Evolutionary conservation across 2,888 invertebrate genomes (phyloP), one percentile per base, ranked within the genome.

Genomic region (Aporophyla lueneburgensis): DNA sequence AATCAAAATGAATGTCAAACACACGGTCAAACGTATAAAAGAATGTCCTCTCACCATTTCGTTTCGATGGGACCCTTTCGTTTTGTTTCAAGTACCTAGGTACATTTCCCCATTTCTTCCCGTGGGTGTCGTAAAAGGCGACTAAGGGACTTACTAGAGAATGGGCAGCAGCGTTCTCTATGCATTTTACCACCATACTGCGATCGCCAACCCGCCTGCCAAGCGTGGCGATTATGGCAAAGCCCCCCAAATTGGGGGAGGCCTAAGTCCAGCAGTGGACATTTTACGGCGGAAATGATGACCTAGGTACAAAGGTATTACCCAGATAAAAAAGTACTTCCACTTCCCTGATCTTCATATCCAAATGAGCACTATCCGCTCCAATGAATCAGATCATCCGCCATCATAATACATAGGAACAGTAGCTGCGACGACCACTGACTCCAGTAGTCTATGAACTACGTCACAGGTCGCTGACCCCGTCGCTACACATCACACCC

Each of bases 401-500:
- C 21, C 9, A 46, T 61, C 68, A 51, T 63, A 63, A 68, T 7
- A 83, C 49, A 62, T 63, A 67, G n/a, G 24, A 63, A 43, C 49
- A 54, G 62, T 54, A 63, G 72, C 51, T 61, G 27, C n/a, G 21
- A 56, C 24, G 49, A 63, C 66, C 43, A 49, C 56, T 62, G 65
- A 59, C 68, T 83, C 24, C 61, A 51, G 65, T 51, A 24, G 76
- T 68, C 58, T 75, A 54, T 73, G 72, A 74, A 24, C 73, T 62
- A 65, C 86, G 83, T 80, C 83, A 83, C 62, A 83, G 83, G 86
- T 12, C 71, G 71, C 56, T 33, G 83, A 83, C 75, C 86, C 68
- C 56, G 66, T 72, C 66, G 73, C 59, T 62, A 74, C 73, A 79
- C 69, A 83, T 82, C 78, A 85, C 74, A 81, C 86, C 78, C 78